Conservation (phyloP, 2,888 invertebrate genomes). For the Spatulosminthurus flaviceps region DNA sequence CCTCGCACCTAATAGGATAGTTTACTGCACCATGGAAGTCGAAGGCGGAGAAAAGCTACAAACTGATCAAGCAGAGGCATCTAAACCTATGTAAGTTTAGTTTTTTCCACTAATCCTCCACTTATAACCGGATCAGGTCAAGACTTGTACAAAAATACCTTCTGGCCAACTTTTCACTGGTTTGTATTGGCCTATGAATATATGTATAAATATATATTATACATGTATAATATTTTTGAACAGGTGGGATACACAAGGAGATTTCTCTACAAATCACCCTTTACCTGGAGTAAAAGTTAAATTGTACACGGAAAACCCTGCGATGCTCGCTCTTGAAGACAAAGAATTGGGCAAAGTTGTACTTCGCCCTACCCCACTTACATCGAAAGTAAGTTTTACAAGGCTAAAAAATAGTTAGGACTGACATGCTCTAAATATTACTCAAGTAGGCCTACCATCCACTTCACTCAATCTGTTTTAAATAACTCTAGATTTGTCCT, state of each 20-base stretch:
- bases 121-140: too few relatives aligned
- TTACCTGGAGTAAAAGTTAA: constrained; percentile 98
- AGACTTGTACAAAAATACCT: too few relatives aligned
- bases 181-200: too few relatives aligned
- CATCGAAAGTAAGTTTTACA: constrained; percentile 76
- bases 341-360: constrained; percentile 96
- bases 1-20: constrained; percentile 94
- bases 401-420: background rate
- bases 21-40: constrained; percentile 99
- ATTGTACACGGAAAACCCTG: constrained; percentile 96
- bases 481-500: too few relatives aligned
- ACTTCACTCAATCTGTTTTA: too few relatives aligned
- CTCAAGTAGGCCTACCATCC: too few relatives aligned
- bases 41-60: constrained; percentile 99
- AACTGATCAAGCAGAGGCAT: constrained; percentile 99
- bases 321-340: constrained; percentile 97
- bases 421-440: background rate
- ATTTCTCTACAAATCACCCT: constrained; percentile 97
- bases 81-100: constrained; percentile 87
- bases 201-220: too few relatives aligned
- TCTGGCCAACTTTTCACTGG: too few relatives aligned
- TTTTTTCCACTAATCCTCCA: background rate
- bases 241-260: constrained; percentile 99
- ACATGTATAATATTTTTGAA: too few relatives aligned
- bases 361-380: constrained; percentile 84